These are phyloP conservation scores for Ryuthela nishihirai DNA, from an alignment of 2,888 invertebrate species.

Conservation along the genomic window DNA sequence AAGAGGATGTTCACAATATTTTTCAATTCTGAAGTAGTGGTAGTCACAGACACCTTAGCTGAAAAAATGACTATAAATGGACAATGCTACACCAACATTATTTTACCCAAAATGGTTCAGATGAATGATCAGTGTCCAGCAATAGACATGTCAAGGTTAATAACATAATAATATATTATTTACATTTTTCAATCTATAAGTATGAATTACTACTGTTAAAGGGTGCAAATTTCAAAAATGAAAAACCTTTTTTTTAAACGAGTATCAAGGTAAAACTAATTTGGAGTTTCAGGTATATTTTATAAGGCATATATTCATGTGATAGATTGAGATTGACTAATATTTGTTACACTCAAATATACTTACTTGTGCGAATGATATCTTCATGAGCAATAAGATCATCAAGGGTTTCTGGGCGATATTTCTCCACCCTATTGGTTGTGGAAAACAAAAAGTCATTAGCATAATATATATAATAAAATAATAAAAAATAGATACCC, in stretches of 20 bases:
- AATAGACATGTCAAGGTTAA: too few relatives aligned
- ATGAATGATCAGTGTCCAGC: too few relatives aligned
- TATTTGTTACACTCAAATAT: too few relatives aligned
- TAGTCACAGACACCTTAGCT: too few relatives aligned
- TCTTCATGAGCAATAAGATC: constrained; percentile 97
- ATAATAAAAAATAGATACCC: too few relatives aligned
- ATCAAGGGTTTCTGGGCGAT: constrained; percentile 83
- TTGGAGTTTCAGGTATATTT: not conserved
- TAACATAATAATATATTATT: constrained; percentile 4
- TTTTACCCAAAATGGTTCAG: too few relatives aligned
- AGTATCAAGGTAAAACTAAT: not conserved
- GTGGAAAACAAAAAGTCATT: constrained; percentile 1
- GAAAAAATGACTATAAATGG: too few relatives aligned
- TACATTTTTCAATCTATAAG: not conserved
- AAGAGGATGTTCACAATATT: too few relatives aligned
- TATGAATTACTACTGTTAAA: too few relatives aligned
- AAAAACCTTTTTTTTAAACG: not conserved
- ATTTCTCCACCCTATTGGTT: constrained; percentile 99
- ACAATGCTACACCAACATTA: too few relatives aligned
- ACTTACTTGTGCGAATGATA: constrained; percentile 90
- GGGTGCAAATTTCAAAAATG: constrained; percentile 5
- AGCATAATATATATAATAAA: not conserved
- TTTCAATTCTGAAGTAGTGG: too few relatives aligned
- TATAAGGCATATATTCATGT: not conserved
- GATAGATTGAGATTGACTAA: too few relatives aligned